These are phyloP conservation scores for Epinephelus malabaricus DNA, from an alignment of 2,797 vertebrate species.

Conservation along the genomic window DNA sequence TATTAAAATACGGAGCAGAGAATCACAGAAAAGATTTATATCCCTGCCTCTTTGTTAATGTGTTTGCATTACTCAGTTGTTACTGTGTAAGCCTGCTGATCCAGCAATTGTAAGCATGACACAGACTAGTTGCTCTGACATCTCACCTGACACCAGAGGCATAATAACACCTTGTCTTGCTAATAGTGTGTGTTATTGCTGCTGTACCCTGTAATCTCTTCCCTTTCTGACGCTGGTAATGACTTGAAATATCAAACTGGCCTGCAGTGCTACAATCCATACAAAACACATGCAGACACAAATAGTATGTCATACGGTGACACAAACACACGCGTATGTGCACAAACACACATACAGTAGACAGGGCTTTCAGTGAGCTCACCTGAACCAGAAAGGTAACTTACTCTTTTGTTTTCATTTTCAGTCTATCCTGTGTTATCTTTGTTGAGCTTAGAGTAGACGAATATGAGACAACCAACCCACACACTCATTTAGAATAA, in stretches of 20 bases:
- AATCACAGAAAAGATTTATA: conserved; percentile 38
- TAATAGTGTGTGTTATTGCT: conserved; percentile 84
- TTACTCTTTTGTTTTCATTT: conserved; percentile 61
- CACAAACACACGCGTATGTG: conserved; percentile 29
- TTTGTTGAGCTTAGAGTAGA: conserved; percentile 26
- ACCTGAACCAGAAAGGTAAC: conserved; percentile 53
- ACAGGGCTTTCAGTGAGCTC: conserved; percentile 59
- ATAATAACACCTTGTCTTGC: conserved; percentile 85
- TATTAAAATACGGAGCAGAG: background rate
- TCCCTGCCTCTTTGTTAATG: conserved; percentile 35
- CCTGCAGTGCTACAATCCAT: conserved; percentile 62
- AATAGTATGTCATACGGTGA: conserved; percentile 71
- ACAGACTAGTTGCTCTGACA: conserved; percentile 73
- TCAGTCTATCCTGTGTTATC: background rate
- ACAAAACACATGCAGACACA: conserved; percentile 61
- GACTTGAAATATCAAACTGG: conserved; percentile 78
- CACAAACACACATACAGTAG: conserved; percentile 6
- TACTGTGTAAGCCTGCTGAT: conserved; percentile 70
- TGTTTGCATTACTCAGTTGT: conserved; percentile 68
- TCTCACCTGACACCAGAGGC: conserved; percentile 80
- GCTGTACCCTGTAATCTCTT: conserved; percentile 83
- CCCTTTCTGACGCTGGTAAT: conserved; percentile 78
- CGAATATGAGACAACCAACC: conserved; percentile 5
- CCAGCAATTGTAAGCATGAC: conserved; percentile 71
- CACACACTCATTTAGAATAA: conserved; percentile 5